Evolutionary conservation across 1,140 invertebrate genomes (phyloP).

Genomic region (Drosophila novamexicana): DNA sequence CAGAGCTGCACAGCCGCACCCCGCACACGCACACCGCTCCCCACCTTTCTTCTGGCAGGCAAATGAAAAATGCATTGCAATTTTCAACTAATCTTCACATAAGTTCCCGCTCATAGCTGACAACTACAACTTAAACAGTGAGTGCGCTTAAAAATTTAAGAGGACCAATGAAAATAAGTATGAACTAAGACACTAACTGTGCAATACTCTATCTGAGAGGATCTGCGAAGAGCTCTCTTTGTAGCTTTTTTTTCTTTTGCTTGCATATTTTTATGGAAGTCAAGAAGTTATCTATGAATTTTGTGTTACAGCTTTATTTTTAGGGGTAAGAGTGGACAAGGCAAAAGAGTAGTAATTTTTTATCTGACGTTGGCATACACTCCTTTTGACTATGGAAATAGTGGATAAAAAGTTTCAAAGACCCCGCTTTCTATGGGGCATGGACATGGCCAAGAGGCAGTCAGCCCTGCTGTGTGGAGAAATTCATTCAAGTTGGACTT

Average conservation of each 20-base stretch:
- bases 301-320: too few relatives aligned
- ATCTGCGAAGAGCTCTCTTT: not conserved
- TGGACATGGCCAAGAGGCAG: slow-evolving; percentile 1
- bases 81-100: slow-evolving; percentile 50
- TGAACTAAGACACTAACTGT: not conserved
- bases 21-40: too few relatives aligned
- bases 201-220: not conserved
- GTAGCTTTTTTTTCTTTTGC: too few relatives aligned
- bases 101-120: slow-evolving; percentile 40
- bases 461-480: slow-evolving; percentile 30
- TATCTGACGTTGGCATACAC: not conserved
- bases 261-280: too few relatives aligned
- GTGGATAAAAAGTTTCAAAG: slow-evolving; percentile 9
- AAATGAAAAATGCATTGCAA: slow-evolving; percentile 39
- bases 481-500: slow-evolving; percentile 79
- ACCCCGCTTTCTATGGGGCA: not conserved
- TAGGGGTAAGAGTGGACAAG: too few relatives aligned
- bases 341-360: too few relatives aligned
- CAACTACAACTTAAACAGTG: slow-evolving; percentile 30
- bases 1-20: not conserved
- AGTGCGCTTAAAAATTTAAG: slow-evolving; percentile 36
- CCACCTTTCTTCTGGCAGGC: not conserved
- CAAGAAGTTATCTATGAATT: too few relatives aligned
- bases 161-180: slow-evolving; percentile 20
- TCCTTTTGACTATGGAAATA: not conserved